These are phyloP conservation scores for Congeria kusceri DNA, from an alignment of 2,888 invertebrate species.

Conservation along the genomic window DNA sequence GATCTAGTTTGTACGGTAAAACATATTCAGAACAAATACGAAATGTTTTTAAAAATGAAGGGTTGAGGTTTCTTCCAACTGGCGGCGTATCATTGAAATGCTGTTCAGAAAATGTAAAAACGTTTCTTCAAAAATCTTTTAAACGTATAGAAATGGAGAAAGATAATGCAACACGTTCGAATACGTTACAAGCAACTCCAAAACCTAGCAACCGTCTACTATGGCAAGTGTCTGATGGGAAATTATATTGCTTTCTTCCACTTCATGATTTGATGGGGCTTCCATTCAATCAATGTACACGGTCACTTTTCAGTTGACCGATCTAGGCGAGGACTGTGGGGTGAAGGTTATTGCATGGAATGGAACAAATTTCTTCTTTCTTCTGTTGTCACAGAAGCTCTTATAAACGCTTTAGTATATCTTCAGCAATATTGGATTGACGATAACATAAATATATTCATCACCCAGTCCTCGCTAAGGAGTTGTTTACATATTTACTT, in stretches of 20 bases:
- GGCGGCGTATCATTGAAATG: conserved; percentile 41
- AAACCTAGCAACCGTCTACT: no score
- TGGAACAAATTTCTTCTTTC: conserved; percentile 6
- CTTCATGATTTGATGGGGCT: conserved; percentile 75
- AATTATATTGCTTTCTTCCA: conserved; percentile 74
- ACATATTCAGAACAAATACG: neutral
- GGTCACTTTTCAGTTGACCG: conserved; percentile 78
- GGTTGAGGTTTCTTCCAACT: conserved; percentile 2
- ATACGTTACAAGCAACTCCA: no score
- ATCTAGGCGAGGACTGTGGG: conserved; percentile 72
- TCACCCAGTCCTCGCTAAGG: neutral
- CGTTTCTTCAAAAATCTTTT: no score
- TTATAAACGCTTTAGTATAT: neutral
- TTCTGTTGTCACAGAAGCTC: neutral
- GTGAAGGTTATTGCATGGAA: conserved; percentile 43
- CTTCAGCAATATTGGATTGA: neutral
- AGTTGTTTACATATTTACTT: neutral
- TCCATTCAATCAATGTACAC: conserved; percentile 80
- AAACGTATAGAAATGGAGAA: no score
- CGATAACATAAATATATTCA: neutral
- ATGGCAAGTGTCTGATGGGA: neutral
- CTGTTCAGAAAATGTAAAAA: no score
- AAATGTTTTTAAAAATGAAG: conserved; percentile 3
- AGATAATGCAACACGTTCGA: no score
- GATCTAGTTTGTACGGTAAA: conserved; percentile 47